Evolutionary conservation across 2,797 vertebrate species (phyloP).

Genomic region (Danionella dracula): DNA sequence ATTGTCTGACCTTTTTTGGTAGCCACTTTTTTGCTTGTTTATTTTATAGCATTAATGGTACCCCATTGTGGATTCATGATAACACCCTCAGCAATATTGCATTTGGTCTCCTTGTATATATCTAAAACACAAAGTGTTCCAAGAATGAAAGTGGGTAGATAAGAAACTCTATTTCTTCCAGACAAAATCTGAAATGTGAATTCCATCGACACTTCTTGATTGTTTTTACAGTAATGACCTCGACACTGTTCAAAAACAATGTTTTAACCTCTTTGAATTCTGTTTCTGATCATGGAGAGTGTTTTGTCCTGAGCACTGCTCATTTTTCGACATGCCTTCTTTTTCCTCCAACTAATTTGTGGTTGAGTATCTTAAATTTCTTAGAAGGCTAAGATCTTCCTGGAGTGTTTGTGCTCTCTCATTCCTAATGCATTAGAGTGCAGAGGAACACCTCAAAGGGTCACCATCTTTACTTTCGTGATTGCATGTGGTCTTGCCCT

Average conservation of each 20-base stretch:
- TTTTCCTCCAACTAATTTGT: constrained; percentile 6
- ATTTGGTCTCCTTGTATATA: no score
- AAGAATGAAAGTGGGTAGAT: no score
- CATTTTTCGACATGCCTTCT: not conserved
- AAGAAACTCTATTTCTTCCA: no score
- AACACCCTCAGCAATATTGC: no score
- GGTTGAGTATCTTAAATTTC: constrained; percentile 25
- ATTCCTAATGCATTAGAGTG: constrained; percentile 13
- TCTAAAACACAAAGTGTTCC: no score
- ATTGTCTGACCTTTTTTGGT: no score
- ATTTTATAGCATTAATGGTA: no score
- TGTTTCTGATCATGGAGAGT: not conserved
- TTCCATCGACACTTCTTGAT: no score
- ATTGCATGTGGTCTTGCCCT: not conserved
- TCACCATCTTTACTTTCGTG: constrained; percentile 5
- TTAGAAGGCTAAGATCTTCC: constrained; percentile 19
- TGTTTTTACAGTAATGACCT: no score
- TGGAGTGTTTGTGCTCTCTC: constrained; percentile 9
- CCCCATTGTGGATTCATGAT: no score
- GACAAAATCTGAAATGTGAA: no score
- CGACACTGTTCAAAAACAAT: not conserved
- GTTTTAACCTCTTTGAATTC: not conserved
- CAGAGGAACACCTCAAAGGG: not conserved
- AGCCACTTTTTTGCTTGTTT: no score
- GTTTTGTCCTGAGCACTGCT: not conserved